Evolutionary conservation across 2,113 vertebrate genomes (phyloP).

Genomic region (Camelus bactrianus): DNA sequence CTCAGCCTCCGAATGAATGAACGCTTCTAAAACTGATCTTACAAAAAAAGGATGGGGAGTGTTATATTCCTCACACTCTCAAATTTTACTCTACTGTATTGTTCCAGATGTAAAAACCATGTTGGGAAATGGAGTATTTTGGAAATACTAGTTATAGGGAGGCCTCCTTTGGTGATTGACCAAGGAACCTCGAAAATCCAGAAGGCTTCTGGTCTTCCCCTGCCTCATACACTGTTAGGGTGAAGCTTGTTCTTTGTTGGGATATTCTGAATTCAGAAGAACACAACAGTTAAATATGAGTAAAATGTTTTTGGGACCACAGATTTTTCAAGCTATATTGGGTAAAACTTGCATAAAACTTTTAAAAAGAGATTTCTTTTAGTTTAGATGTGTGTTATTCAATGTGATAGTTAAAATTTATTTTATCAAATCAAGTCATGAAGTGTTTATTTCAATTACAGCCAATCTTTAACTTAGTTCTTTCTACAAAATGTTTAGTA

Average conservation of each 20-base stretch:
- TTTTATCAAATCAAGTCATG: slow-evolving; percentile 7
- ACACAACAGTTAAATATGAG: not conserved
- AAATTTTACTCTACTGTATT: not conserved
- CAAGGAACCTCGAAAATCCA: not conserved
- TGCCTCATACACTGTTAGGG: not conserved
- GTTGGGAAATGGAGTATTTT: not conserved
- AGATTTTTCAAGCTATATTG: slow-evolving; percentile 4
- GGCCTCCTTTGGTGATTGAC: not conserved
- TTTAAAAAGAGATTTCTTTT: not conserved
- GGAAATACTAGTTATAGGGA: not conserved
- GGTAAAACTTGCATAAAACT: not conserved
- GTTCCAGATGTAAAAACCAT: not conserved
- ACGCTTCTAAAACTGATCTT: not conserved
- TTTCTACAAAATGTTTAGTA: slow-evolving; percentile 19
- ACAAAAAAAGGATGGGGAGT: not conserved
- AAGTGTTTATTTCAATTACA: slow-evolving; percentile 41
- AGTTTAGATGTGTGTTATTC: not conserved
- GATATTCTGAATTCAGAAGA: slow-evolving; percentile 19
- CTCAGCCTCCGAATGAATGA: not conserved
- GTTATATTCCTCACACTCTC: not conserved
- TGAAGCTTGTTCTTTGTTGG: not conserved
- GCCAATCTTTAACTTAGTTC: slow-evolving; percentile 7
- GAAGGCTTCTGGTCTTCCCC: not conserved
- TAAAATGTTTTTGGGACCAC: not conserved
- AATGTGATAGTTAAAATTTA: slow-evolving; percentile 4